Evolutionary conservation across 2,888 invertebrate species (phyloP).

Genomic region (Macrosoma leucophasiata): DNA sequence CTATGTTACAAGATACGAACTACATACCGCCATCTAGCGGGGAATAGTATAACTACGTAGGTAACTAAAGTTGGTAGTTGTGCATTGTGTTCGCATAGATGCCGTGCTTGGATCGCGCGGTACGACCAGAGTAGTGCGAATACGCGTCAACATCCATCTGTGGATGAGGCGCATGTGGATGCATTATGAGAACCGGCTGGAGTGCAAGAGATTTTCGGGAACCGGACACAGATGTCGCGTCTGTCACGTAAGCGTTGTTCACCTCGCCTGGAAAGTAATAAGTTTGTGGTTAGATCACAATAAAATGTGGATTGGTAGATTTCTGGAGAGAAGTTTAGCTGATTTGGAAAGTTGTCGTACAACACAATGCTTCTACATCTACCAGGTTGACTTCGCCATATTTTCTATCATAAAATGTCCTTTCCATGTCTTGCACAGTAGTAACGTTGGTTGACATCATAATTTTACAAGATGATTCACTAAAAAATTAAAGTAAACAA

Average conservation of each 20-base stretch:
- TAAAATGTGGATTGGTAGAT: too few relatives aligned
- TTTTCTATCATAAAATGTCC: too few relatives aligned
- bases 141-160: conserved; percentile 82
- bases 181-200: conserved; percentile 90
- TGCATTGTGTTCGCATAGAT: conserved; percentile 81
- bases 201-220: conserved; percentile 91
- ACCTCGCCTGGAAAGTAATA: conserved; percentile 92
- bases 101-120: conserved; percentile 77
- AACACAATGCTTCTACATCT: too few relatives aligned
- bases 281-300: too few relatives aligned
- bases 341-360: too few relatives aligned
- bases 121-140: conserved; percentile 86
- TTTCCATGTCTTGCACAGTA: too few relatives aligned
- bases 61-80: conserved; percentile 78
- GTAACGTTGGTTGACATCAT: too few relatives aligned
- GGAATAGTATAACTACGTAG: background rate
- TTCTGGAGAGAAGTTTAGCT: too few relatives aligned
- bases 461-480: too few relatives aligned
- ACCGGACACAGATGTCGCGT: conserved; percentile 88
- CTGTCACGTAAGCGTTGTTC: conserved; percentile 90
- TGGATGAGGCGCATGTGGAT: conserved; percentile 77
- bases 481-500: too few relatives aligned
- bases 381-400: too few relatives aligned
- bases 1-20: too few relatives aligned
- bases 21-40: conserved; percentile 24